Percentiles rank a stretch among this genome's conserved stretches.
These are phyloP conservation scores for Cichlasoma orientale DNA, from an alignment of 2,797 vertebrate species.

Conservation along the genomic window DNA sequence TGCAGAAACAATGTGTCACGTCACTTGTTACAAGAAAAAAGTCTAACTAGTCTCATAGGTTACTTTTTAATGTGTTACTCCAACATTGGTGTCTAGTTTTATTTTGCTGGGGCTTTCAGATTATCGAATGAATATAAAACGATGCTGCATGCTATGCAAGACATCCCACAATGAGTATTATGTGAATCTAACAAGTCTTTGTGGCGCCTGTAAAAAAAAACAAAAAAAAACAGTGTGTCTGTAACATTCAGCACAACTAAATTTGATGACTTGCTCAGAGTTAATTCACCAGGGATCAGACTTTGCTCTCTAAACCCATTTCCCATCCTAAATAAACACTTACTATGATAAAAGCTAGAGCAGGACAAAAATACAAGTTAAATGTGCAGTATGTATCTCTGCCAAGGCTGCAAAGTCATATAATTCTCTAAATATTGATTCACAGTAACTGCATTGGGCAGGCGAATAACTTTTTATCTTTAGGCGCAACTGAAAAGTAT, in stretches of 20 bases:
- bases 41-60: neutral
- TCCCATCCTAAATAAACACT: neutral
- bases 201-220: neutral
- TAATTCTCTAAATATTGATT: conserved; percentile 3
- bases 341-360: neutral
- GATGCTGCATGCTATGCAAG: neutral
- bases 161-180: neutral
- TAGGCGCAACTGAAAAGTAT: neutral
- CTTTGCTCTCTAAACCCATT: neutral
- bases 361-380: neutral
- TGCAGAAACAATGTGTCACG: neutral
- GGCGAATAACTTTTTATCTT: neutral
- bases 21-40: neutral
- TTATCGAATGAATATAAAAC: neutral
- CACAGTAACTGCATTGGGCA: neutral
- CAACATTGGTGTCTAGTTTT: neutral
- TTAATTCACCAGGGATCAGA: conserved; percentile 1
- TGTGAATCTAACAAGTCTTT: neutral
- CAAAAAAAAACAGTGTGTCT: neutral
- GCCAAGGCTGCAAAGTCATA: neutral
- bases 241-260: neutral
- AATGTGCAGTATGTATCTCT: neutral
- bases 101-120: neutral
- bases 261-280: neutral
- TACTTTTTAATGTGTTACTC: neutral